Percentiles rank a stretch among this genome's conserved stretches.
These are phyloP conservation scores for Drosophila prolongata DNA, from an alignment of 2,888 invertebrate species.

Conservation along the genomic window DNA sequence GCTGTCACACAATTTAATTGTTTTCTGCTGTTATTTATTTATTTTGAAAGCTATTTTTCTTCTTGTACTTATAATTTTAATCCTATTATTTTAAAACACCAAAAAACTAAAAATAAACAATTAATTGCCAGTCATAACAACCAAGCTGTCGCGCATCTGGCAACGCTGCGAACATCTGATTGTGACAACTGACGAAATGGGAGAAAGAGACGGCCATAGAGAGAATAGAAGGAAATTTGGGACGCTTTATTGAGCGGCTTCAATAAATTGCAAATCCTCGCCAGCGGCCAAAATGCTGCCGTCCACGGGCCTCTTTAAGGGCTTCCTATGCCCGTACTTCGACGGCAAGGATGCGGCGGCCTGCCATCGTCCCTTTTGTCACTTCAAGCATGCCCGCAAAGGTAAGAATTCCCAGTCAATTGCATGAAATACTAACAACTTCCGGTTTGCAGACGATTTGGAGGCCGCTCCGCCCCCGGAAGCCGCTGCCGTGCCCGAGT, in stretches of 20 bases:
- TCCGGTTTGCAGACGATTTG: constrained; percentile 57
- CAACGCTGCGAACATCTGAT: constrained; percentile 5
- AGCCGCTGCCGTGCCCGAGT: constrained; percentile 74
- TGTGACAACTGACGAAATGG: constrained; percentile 24
- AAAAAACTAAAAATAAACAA: background rate
- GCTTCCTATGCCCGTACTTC: constrained; percentile 93
- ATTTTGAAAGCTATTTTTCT: no score
- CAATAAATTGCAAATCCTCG: constrained; percentile 4
- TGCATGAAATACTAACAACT: background rate
- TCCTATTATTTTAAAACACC: no score
- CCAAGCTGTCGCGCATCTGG: constrained; percentile 28
- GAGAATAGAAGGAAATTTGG: constrained; percentile 36
- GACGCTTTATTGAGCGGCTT: constrained; percentile 33
- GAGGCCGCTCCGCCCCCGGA: constrained; percentile 55
- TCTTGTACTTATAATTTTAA: no score
- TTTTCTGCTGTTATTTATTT: no score
- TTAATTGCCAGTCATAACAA: background rate
- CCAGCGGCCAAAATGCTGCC: constrained; percentile 89
- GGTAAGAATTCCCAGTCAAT: constrained; percentile 83
- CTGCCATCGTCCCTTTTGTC: constrained; percentile 96
- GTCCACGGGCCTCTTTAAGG: constrained; percentile 94
- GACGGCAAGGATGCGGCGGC: constrained; percentile 88
- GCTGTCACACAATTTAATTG: no score
- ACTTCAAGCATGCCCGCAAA: constrained; percentile 93
- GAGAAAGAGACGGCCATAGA: constrained; percentile 10